These are phyloP conservation scores for Stigmatopora argus DNA, from an alignment of 2,113 vertebrate species.

Conservation along the genomic window DNA sequence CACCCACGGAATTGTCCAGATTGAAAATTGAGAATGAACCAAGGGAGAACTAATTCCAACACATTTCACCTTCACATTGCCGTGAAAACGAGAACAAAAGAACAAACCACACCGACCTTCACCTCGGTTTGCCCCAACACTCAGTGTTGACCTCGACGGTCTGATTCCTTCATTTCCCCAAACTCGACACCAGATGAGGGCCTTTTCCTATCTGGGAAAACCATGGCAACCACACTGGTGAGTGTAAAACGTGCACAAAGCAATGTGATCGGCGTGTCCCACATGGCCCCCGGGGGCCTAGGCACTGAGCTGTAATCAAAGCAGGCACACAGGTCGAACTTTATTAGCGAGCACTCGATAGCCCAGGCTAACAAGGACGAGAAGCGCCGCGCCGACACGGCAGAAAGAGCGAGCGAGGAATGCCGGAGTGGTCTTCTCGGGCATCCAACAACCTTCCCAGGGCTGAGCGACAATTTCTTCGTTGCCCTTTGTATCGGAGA, in stretches of 20 bases:
- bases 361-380: slow-evolving; percentile 27
- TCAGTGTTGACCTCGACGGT: neutral
- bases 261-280: slow-evolving; percentile 45
- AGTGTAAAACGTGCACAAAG: slow-evolving; percentile 34
- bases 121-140: neutral
- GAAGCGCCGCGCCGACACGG: slow-evolving; percentile 31
- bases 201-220: slow-evolving; percentile 51
- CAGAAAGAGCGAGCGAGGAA: slow-evolving; percentile 16
- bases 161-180: slow-evolving; percentile 46
- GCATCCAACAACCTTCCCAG: slow-evolving; percentile 23
- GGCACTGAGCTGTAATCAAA: slow-evolving; percentile 69
- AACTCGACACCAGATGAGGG: slow-evolving; percentile 56
- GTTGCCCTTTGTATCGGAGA: neutral
- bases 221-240: slow-evolving; percentile 65
- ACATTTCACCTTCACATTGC: no score
- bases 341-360: slow-evolving; percentile 81
- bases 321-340: slow-evolving; percentile 74
- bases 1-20: neutral
- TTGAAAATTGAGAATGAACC: neutral
- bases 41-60: neutral
- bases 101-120: no score
- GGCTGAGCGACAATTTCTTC: neutral
- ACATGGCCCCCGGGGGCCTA: slow-evolving; percentile 47
- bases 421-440: slow-evolving; percentile 14
- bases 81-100: no score